Conservation (phyloP, 1,140 invertebrate species). For the Brachionus rotundiformis region DNA sequence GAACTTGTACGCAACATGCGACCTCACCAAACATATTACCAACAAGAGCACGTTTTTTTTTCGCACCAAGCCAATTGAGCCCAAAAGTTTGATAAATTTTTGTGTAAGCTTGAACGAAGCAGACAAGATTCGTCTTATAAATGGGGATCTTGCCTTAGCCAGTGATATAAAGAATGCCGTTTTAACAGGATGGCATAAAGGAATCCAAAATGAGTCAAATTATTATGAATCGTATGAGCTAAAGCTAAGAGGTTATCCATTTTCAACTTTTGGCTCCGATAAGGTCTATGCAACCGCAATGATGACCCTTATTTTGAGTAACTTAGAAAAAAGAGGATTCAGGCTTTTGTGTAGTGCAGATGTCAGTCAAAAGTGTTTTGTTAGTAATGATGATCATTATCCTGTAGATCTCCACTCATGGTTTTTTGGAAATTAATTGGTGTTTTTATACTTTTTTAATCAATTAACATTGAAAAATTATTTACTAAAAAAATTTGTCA, state of each 20-base stretch:
- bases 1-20: slow-evolving; percentile 9
- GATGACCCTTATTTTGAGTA: slow-evolving; percentile 14
- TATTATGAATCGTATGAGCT: not conserved
- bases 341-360: slow-evolving; percentile 19
- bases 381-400: not conserved
- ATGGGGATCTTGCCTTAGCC: not conserved
- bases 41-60: slow-evolving; percentile 39
- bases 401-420: not conserved
- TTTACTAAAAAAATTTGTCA: no score
- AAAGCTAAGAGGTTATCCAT: not conserved
- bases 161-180: not conserved
- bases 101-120: slow-evolving; percentile 22
- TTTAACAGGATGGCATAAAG: not conserved
- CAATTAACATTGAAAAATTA: no score
- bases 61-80: not conserved
- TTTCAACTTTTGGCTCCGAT: slow-evolving; percentile 13
- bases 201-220: not conserved
- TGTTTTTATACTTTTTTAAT: no score
- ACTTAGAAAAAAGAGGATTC: not conserved
- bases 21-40: not conserved
- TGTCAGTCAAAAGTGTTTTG: slow-evolving; percentile 1
- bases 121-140: slow-evolving; percentile 1
- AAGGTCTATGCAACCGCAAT: not conserved
- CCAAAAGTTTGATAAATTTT: not conserved
- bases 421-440: slow-evolving; percentile 44